Conservation (phyloP, 64 coral and sea anemone species). For the Platygyra sinensis region DNA sequence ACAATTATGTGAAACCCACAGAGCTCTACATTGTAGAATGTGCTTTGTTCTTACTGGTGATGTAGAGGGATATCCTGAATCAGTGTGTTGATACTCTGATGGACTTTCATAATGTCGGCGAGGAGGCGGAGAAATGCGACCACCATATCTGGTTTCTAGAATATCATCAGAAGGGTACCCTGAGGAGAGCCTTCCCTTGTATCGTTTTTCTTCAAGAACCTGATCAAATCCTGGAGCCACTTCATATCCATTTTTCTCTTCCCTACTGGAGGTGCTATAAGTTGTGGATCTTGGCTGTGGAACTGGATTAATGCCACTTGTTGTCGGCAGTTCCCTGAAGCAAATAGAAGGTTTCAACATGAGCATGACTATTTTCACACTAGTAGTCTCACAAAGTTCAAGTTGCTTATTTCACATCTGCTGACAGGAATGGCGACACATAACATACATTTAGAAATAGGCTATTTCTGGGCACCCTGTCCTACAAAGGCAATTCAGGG, state of each 20-base stretch:
- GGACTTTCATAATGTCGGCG: slow-evolving; percentile 24
- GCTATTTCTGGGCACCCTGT: too few species aligned
- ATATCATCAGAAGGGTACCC: slow-evolving; percentile 31
- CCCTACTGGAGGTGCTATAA: slow-evolving; percentile 58
- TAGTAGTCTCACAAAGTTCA: too few species aligned
- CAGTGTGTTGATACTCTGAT: slow-evolving; percentile 65
- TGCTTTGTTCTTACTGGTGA: slow-evolving; percentile 54
- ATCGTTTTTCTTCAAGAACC: slow-evolving; percentile 7
- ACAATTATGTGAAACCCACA: not conserved
- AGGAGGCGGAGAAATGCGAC: slow-evolving; percentile 30
- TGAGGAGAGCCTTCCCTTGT: slow-evolving; percentile 28
- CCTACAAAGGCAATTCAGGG: too few species aligned
- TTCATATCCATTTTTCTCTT: slow-evolving; percentile 49
- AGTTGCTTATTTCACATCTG: too few species aligned
- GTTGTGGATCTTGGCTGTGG: slow-evolving; percentile 36
- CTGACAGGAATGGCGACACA: too few species aligned
- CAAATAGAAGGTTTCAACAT: not conserved
- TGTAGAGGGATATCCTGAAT: slow-evolving; percentile 75
- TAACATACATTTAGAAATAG: too few species aligned
- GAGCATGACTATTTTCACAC: too few species aligned
- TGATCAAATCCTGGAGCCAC: slow-evolving; percentile 40
- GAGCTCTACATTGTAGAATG: too few species aligned
- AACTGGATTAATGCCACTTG: slow-evolving; percentile 45
- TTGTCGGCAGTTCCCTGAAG: slow-evolving; percentile 74
- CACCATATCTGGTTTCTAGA: slow-evolving; percentile 28